phyloP scores from a whole-genome alignment of 2,888 invertebrate species.

The Prenolepis imparis region DNA sequence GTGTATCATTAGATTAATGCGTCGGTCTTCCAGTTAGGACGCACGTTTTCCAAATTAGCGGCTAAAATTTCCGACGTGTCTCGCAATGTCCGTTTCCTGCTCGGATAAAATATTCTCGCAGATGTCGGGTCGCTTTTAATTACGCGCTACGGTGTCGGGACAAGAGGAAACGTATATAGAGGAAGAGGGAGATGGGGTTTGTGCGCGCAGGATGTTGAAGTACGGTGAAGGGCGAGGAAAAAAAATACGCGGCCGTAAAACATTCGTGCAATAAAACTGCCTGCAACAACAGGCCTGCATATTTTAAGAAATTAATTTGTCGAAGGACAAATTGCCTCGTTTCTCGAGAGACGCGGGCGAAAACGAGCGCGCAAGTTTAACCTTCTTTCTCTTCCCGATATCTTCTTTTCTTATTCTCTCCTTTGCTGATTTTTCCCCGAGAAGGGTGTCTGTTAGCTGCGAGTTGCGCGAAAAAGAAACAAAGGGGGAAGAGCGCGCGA shows the following conservation, averaged over 20 bases:
- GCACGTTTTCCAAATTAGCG: constrained; percentile 28
- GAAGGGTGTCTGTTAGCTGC: constrained; percentile 62
- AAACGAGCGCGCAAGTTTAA: constrained; percentile 59
- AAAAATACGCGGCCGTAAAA: constrained; percentile 73
- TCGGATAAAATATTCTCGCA: constrained; percentile 62
- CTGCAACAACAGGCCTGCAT: constrained; percentile 74
- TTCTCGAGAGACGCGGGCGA: constrained; percentile 60
- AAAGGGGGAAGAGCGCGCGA: constrained; percentile 27
- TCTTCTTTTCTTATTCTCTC: constrained; percentile 31
- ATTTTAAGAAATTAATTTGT: constrained; percentile 80
- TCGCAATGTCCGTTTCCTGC: background rate
- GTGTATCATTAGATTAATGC: background rate
- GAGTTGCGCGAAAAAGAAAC: constrained; percentile 1
- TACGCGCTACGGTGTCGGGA: constrained; percentile 56
- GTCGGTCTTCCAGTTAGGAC: constrained; percentile 18
- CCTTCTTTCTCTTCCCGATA: constrained; percentile 29
- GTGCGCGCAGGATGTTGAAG: constrained; percentile 42
- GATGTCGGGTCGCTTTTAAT: constrained; percentile 70
- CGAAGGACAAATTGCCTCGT: constrained; percentile 79
- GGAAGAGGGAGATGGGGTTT: constrained; percentile 18
- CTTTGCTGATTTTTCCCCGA: constrained; percentile 42
- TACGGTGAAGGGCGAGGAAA: constrained; percentile 46
- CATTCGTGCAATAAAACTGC: constrained; percentile 78
- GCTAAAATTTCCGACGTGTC: constrained; percentile 4
- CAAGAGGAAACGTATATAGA: constrained; percentile 23